These are phyloP conservation scores for Neogale vison DNA, from an alignment of 2,113 vertebrate species.

Conservation along the genomic window DNA sequence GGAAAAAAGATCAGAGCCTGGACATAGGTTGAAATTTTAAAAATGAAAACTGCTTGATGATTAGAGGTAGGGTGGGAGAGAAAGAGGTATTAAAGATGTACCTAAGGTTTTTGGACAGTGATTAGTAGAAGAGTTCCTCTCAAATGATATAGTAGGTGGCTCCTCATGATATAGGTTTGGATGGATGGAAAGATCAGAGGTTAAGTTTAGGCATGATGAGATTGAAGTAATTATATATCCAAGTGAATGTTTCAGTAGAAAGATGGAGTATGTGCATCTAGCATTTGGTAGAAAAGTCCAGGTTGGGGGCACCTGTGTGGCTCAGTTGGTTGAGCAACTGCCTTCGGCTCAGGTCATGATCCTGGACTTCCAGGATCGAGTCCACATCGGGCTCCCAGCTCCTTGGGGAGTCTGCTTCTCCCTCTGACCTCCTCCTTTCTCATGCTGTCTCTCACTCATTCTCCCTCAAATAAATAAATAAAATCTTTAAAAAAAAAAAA, in stretches of 20 bases:
- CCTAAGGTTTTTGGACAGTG: neutral
- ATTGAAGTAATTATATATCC: neutral
- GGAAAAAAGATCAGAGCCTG: neutral
- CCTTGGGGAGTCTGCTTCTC: too few relatives aligned
- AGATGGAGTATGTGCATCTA: neutral
- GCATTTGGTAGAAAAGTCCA: neutral
- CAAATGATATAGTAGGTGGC: neutral
- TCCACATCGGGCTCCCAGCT: too few relatives aligned
- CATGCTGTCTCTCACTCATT: too few relatives aligned
- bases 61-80: neutral
- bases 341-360: too few relatives aligned
- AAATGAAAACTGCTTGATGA: neutral
- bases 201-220: neutral
- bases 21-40: neutral
- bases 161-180: neutral
- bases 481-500: too few relatives aligned
- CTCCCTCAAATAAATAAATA: too few relatives aligned
- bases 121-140: neutral
- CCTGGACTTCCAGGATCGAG: too few relatives aligned
- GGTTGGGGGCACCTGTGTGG: too few relatives aligned
- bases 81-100: neutral
- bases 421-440: too few relatives aligned
- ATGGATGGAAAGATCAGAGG: neutral
- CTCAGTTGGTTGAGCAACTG: too few relatives aligned
- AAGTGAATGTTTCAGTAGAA: conserved; percentile 10